These are phyloP conservation scores for Herminia tarsipennalis DNA, from an alignment of 2,888 invertebrate species.

Conservation along the genomic window DNA sequence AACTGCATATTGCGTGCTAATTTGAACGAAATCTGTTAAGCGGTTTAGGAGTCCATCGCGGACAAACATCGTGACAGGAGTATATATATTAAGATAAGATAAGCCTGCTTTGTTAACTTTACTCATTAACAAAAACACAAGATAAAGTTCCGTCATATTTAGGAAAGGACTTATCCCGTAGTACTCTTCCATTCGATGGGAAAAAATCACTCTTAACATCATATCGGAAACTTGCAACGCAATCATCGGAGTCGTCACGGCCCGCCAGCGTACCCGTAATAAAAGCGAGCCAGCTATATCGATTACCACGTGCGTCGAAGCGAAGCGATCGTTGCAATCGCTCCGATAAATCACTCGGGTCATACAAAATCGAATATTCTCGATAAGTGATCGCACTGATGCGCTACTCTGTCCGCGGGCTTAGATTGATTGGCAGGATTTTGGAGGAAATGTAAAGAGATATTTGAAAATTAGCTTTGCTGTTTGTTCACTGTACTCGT, in stretches of 20 bases:
- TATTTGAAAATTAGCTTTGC: conserved; percentile 11
- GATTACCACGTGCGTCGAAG: conserved; percentile 71
- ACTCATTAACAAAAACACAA: too few species aligned
- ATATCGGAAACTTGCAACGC: conserved; percentile 55
- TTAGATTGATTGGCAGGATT: conserved; percentile 48
- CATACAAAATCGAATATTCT: conserved; percentile 56
- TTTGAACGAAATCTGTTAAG: too few species aligned
- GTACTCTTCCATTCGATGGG: too few species aligned
- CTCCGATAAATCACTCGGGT: conserved; percentile 69
- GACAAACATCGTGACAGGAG: too few species aligned
- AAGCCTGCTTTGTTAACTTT: too few species aligned
- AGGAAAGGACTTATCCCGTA: too few species aligned
- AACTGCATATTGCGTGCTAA: too few species aligned
- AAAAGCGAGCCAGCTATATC: conserved; percentile 69
- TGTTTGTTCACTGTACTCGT: too few species aligned
- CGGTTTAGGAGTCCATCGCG: too few species aligned
- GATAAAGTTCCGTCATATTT: too few species aligned
- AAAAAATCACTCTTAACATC: conserved; percentile 25
- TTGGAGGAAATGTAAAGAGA: conserved; percentile 2
- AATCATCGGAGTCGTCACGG: conserved; percentile 59
- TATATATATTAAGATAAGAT: too few species aligned
- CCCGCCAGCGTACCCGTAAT: conserved; percentile 51
- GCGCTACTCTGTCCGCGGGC: conserved; percentile 49
- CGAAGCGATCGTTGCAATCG: conserved; percentile 68
- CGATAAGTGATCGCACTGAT: conserved; percentile 56